Evolutionary conservation across 2,888 invertebrate genomes (phyloP).

Genomic region (Nomada hirtipes): DNA sequence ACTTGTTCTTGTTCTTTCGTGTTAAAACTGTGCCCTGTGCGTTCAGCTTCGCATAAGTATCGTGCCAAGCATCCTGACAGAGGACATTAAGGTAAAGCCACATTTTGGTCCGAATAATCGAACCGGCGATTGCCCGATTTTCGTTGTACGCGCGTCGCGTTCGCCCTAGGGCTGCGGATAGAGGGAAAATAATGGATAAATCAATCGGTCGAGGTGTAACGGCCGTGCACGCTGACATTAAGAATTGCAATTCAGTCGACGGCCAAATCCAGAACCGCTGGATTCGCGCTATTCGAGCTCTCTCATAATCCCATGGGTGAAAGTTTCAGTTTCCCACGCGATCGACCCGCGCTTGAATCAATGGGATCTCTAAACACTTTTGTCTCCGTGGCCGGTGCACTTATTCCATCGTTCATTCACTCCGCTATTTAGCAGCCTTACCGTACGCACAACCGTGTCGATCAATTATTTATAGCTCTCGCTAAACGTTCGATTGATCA

Average conservation of each 20-base stretch:
- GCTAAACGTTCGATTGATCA: not conserved
- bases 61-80: too few species aligned
- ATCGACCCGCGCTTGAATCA: conserved; percentile 48
- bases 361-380: conserved; percentile 38
- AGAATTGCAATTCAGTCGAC: conserved; percentile 52
- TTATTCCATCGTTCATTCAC: conserved; percentile 32
- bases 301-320: conserved; percentile 79
- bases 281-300: conserved; percentile 68
- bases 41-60: too few species aligned
- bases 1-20: too few species aligned
- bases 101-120: not conserved
- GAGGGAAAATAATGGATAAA: conserved; percentile 35
- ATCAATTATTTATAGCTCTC: conserved; percentile 24
- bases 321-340: conserved; percentile 82
- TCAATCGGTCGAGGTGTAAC: conserved; percentile 19
- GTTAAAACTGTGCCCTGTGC: too few species aligned
- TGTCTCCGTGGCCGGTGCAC: conserved; percentile 12
- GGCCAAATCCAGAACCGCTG: conserved; percentile 66
- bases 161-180: not conserved
- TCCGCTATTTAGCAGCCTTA: not conserved
- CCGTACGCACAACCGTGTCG: not conserved
- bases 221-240: conserved; percentile 46
- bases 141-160: not conserved
- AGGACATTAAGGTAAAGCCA: too few species aligned
- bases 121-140: not conserved